Evolutionary conservation across 1,140 invertebrate genomes (phyloP), one percentile per base, ranked within the genome.

Genomic region (Trichogramma pretiosum): DNA sequence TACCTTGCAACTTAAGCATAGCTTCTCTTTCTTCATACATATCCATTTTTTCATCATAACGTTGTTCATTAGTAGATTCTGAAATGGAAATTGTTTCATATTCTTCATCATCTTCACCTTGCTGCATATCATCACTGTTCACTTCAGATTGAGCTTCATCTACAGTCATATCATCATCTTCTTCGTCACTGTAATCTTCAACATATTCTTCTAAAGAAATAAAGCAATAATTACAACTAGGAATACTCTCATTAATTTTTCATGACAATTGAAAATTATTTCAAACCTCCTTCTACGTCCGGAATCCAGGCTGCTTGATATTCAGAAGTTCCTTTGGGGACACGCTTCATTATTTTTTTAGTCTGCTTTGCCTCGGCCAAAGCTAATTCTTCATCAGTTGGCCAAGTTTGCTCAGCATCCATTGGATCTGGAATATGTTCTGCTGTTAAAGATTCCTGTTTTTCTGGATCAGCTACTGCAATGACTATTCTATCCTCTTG

Each of bases 251-350:
- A 22, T 22, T 17, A 46, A 23, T 23, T 35, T 11, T 37, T 41
- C 35, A 14, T 33, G 8, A 33, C 21, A 28, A 32, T 47, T 43
- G n/a, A 46, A 46, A 39, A n/a, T 33, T 23, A 43, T 18, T 19
- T 35, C 35, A 43, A 54, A 74, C 73, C 76, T 46, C 72, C 77
- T 60, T 82, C 80, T 44, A 78, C 74, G 56, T 89, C 84, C 4
- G 85, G 76, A 64, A 98, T 94, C 94, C 94, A 98, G 24, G 92
- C 85, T 18, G 93, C 90, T 73, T 98, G 95, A 70, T 98, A 98
- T 44, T 89, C 88, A 11, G 93, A 97, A 60, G 89, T 92, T 32
- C 94, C 94, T 72, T 93, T 91, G 0, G 92, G 93, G 19, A 96
- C 84, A 60, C 79, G 83, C 63, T 92, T 92, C 0, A 84, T 72